phyloP scores from a whole-genome alignment of 2,888 invertebrate genomes.

The Girardia tigrina region DNA sequence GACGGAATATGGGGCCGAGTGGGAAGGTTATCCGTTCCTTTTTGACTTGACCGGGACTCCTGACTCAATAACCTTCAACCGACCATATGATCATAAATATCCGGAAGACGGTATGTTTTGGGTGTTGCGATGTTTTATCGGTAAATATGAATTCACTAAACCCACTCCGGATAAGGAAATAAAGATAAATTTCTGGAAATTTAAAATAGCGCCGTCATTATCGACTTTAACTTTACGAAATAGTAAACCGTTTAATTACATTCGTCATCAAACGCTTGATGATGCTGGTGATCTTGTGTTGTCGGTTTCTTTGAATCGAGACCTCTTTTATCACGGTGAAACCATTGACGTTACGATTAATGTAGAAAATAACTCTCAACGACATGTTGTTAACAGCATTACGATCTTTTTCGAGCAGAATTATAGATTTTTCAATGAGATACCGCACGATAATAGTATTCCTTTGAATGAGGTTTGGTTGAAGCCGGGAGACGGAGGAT shows the following conservation, averaged over 20 bases:
- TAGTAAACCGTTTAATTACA: background rate
- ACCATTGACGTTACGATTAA: background rate
- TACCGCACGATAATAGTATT: background rate
- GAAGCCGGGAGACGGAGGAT: background rate
- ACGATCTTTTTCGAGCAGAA: background rate
- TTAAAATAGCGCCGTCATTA: conserved; percentile 13
- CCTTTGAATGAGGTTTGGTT: conserved; percentile 14
- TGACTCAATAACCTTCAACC: background rate
- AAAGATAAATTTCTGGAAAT: background rate
- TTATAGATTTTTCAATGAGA: conserved; percentile 9
- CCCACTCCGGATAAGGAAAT: background rate
- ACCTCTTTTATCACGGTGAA: background rate
- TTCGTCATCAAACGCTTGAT: background rate
- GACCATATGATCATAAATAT: background rate
- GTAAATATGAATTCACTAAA: background rate
- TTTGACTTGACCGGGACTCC: background rate
- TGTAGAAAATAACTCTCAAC: background rate
- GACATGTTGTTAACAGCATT: background rate
- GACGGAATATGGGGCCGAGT: background rate
- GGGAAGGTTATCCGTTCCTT: background rate
- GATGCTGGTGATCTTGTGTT: background rate
- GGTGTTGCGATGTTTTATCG: background rate
- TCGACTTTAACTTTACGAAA: background rate
- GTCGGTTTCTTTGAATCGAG: background rate
- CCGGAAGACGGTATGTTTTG: background rate